Evolutionary conservation across 1,140 invertebrate species (phyloP), one percentile per base, ranked within the genome.

Genomic region (Akabosia matsudoensis): DNA sequence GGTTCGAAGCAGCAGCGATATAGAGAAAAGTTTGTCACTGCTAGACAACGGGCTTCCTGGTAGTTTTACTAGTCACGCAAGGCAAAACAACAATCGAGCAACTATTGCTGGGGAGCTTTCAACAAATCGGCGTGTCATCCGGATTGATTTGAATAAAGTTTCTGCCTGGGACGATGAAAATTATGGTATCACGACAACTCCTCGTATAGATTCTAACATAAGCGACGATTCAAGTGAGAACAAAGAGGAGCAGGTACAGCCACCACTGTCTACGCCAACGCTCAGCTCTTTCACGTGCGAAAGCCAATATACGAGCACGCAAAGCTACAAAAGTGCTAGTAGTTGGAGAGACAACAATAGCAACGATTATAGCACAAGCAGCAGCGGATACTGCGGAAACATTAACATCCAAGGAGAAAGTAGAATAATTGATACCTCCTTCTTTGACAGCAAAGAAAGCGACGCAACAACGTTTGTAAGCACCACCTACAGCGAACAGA

Each of bases 71-170:
- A 67, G 61, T 31, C 61, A 67, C 61, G 61, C 61, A 67, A 61
- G 24, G 54, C n/a, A n/a, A n/a, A 45, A 45, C 18, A 45, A 45
- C 37, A 56, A 56, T 22, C 10, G 54, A 56, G 54, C 54, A 16
- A 30, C 61, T 30, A 24, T 22, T 14, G 37, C 37, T 18, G 24
- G 26, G 13, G 61, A 31, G 30, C 31, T 16, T 56, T 22, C 28
- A 31, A 22, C 61, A 31, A 28, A 67, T 67, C 78, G 76, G 30
- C 73, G 78, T 14, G 78, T 79, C 18, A 79, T 79, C 70, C 75
- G 76, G 67, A 79, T 79, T 76, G 76, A 79, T 64, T 72, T 79
- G 61, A 77, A 75, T 33, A 77, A 73, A 45, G 75, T 79, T 70
- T 30, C 3, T 24, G 33, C 74, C n/a, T 70, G 37, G 67, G 61